phyloP scores from a whole-genome alignment of 92 coral and sea anemone genomes.

The Phenganax subtilis region DNA sequence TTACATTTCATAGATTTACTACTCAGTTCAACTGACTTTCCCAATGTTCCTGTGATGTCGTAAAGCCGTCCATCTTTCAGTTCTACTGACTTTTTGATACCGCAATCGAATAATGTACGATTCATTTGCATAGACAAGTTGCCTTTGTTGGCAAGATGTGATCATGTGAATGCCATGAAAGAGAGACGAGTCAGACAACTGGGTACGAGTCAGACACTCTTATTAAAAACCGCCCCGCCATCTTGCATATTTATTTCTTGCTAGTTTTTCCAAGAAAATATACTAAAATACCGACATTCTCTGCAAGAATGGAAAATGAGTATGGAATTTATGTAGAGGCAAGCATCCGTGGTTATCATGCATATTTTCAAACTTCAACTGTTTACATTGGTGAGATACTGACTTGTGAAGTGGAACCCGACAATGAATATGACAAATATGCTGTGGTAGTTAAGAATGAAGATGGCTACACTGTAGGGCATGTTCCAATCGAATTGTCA shows the following conservation, averaged over 20 bases:
- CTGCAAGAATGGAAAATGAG: conserved; percentile 45
- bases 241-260: conserved; percentile 21
- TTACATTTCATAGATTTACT: conserved; percentile 43
- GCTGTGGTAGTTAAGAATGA: conserved; percentile 36
- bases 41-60: conserved; percentile 48
- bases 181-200: conserved; percentile 18
- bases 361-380: conserved; percentile 19
- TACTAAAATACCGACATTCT: conserved; percentile 28
- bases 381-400: conserved; percentile 21
- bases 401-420: conserved; percentile 46
- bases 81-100: conserved; percentile 50
- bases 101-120: conserved; percentile 58
- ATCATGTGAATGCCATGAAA: conserved; percentile 20
- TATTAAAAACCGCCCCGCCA: conserved; percentile 16
- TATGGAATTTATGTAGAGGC: conserved; percentile 39
- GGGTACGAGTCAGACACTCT: conserved; percentile 31
- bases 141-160: conserved; percentile 18
- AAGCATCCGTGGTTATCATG: conserved; percentile 34
- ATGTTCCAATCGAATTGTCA: conserved; percentile 47
- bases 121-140: conserved; percentile 38
- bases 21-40: conserved; percentile 51
- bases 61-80: conserved; percentile 42
- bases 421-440: conserved; percentile 36
- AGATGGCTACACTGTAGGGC: conserved; percentile 47
- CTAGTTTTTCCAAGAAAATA: conserved; percentile 20